phyloP scores from a whole-genome alignment of 2,113 vertebrate species.

The Etheostoma spectabile region DNA sequence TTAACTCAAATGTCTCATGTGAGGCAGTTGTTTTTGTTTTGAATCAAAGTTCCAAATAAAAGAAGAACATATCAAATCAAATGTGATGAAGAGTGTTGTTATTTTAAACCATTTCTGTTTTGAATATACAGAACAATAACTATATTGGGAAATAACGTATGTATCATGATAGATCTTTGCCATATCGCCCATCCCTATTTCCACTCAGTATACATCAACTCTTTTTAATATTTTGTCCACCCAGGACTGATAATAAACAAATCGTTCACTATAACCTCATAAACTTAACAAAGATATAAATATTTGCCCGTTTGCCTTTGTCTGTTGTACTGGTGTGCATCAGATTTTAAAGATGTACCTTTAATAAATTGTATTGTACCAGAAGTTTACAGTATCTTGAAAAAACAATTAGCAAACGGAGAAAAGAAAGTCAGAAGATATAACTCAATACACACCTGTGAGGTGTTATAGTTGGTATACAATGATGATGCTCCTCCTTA shows the following conservation, averaged over 20 bases:
- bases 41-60: too few species aligned
- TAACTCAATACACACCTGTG: constrained; percentile 40
- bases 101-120: too few species aligned
- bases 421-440: constrained; percentile 22
- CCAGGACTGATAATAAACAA: neutral
- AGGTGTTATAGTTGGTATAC: constrained; percentile 56
- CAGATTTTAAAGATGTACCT: neutral
- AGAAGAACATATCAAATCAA: too few species aligned
- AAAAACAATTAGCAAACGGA: neutral
- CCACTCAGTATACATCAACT: neutral
- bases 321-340: neutral
- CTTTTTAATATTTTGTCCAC: neutral
- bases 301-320: too few species aligned
- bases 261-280: neutral
- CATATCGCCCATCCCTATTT: too few species aligned
- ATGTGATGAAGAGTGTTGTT: too few species aligned
- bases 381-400: neutral
- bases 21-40: too few species aligned
- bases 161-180: too few species aligned
- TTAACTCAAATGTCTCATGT: too few species aligned
- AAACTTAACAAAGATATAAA: too few species aligned
- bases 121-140: too few species aligned
- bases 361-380: neutral
- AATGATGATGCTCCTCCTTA: constrained; percentile 46
- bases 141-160: too few species aligned